Percentiles rank a stretch among this genome's conserved stretches.
Conservation (phyloP, 1,140 invertebrate species). For the Luehdorfia chinensis region DNA sequence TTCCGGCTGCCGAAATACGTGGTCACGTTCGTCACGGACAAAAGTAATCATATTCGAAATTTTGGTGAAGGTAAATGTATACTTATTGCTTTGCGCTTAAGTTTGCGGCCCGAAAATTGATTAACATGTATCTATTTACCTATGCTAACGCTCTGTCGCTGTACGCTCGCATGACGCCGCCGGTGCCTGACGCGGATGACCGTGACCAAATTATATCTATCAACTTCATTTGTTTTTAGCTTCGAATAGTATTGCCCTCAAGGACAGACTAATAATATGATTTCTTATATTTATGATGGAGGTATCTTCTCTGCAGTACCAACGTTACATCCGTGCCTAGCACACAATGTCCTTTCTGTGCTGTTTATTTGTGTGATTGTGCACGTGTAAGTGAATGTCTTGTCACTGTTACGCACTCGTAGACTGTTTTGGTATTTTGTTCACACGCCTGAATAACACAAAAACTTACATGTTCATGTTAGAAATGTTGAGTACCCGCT, state of each 20-base stretch:
- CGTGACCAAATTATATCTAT: not conserved
- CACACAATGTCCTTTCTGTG: conserved; percentile 22
- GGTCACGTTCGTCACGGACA: conserved; percentile 77
- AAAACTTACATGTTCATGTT: too few relatives aligned
- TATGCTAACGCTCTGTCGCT: conserved; percentile 41
- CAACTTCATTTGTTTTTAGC: too few relatives aligned
- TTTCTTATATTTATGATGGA: too few relatives aligned
- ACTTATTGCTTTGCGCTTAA: conserved; percentile 73
- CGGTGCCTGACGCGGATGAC: conserved; percentile 43
- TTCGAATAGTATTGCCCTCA: too few relatives aligned
- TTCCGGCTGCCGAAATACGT: conserved; percentile 80
- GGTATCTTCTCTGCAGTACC: too few relatives aligned
- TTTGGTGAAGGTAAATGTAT: conserved; percentile 80
- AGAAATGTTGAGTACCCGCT: too few relatives aligned
- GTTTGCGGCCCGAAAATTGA: conserved; percentile 49
- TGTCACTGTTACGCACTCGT: not conserved
- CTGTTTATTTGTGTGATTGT: conserved; percentile 17
- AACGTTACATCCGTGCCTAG: conserved; percentile 29
- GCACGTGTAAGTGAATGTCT: conserved; percentile 1
- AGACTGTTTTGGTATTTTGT: not conserved
- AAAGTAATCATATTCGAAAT: conserved; percentile 77
- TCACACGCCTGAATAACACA: not conserved
- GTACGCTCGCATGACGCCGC: conserved; percentile 51
- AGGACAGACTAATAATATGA: too few relatives aligned
- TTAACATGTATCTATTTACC: conserved; percentile 42